A percentile compares a stretch with the other conserved stretches of the same genome.
phyloP scores from a whole-genome alignment of 2,113 vertebrate species.

The Ivindomyrus marchei region DNA sequence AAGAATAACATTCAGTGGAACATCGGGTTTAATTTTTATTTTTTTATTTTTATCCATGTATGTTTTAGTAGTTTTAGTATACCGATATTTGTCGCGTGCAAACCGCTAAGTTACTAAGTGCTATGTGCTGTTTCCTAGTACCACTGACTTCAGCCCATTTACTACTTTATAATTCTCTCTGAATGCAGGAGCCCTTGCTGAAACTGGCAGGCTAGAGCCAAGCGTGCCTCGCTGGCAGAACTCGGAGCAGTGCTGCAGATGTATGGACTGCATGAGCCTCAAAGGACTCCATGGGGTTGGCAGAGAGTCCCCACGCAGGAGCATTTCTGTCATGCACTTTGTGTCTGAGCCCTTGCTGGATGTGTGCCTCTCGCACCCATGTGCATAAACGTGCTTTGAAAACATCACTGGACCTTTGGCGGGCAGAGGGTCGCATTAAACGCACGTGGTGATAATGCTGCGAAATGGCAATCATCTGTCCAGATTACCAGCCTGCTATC shows the following conservation, averaged over 20 bases:
- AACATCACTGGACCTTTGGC: conserved; percentile 54
- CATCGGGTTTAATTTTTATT: background rate
- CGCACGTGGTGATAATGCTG: conserved; percentile 54
- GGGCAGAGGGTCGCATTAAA: conserved; percentile 51
- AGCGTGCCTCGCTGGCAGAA: conserved; percentile 25
- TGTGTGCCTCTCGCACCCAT: conserved; percentile 53
- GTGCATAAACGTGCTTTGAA: conserved; percentile 20
- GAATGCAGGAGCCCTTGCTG: conserved; percentile 50
- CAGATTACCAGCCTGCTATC: conserved; percentile 37
- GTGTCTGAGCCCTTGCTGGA: conserved; percentile 50
- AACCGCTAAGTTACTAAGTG: background rate
- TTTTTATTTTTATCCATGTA: background rate
- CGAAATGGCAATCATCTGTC: conserved; percentile 65
- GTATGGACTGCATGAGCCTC: conserved; percentile 14
- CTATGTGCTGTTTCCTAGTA: background rate
- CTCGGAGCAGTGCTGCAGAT: conserved; percentile 32
- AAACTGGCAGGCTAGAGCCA: conserved; percentile 46
- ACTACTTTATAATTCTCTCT: background rate
- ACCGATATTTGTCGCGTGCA: background rate
- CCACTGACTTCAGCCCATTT: background rate
- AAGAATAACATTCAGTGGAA: background rate
- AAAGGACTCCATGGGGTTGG: background rate
- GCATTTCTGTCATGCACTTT: conserved; percentile 47
- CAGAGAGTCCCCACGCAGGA: conserved; percentile 6
- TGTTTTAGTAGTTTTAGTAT: background rate